Conservation (phyloP, 2,888 invertebrate species). For the Pterostichus madidus region DNA sequence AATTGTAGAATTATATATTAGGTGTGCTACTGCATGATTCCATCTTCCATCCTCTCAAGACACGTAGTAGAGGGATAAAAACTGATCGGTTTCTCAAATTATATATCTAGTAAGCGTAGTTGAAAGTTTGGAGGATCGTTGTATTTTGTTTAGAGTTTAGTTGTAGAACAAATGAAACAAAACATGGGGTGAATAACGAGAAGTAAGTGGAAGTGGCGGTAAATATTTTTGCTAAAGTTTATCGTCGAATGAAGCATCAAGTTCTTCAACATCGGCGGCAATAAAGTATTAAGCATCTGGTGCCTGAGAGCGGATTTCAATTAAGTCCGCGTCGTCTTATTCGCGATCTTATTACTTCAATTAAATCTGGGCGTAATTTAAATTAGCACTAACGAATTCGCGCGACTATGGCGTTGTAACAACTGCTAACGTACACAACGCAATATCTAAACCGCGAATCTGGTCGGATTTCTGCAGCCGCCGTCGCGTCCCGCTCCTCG, state of each 20-base stretch:
- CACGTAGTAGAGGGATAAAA: no score
- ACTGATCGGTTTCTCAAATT: no score
- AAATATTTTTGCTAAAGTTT: conserved; percentile 57
- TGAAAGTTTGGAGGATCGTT: background rate
- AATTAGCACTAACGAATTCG: conserved; percentile 67
- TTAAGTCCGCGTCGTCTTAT: conserved; percentile 62
- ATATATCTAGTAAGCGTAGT: no score
- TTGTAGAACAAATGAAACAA: background rate
- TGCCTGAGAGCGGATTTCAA: conserved; percentile 60
- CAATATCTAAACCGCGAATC: conserved; percentile 71
- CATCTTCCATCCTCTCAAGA: no score
- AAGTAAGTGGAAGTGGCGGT: conserved; percentile 2
- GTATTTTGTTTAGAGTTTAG: background rate
- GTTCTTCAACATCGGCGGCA: conserved; percentile 12
- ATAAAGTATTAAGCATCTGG: conserved; percentile 63
- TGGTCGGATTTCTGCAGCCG: conserved; percentile 68
- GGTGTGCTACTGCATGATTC: no score
- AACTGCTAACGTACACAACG: conserved; percentile 68
- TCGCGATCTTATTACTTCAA: conserved; percentile 67
- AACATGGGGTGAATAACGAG: conserved; percentile 1
- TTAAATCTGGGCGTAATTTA: conserved; percentile 67
- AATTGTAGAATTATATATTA: no score
- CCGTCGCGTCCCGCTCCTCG: conserved; percentile 46
- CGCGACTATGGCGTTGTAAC: conserved; percentile 64
- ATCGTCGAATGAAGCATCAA: conserved; percentile 33